Evolutionary conservation across 2,113 vertebrate genomes (phyloP), one percentile per base, ranked within the genome.

Genomic region (Strix uralensis): DNA sequence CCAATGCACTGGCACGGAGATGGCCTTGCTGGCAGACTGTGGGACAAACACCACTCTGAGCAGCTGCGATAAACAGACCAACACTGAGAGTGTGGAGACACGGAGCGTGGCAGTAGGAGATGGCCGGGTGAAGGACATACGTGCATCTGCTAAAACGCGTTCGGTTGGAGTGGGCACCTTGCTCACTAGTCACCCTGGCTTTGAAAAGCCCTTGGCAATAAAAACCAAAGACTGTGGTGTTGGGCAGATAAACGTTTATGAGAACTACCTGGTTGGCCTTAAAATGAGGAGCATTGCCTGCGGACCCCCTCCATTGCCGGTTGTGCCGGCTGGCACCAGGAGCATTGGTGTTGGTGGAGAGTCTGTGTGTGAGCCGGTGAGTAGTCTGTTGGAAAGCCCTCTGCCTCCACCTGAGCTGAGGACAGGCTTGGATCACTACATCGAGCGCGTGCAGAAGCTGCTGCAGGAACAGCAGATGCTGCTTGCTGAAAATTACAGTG

Each of bases 201-300:
- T 96, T 57, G 97, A 97, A 81, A 98, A 96, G 91, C 96, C 98
- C 4, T 97, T 94, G 12, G 86, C 97, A 13, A 57, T 97, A 73
- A 99, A 98, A 98, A 99, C 99, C 98, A 99, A 98, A 98, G 99
- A 99, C 77, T 98, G 93, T 9, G 99, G 99, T 1, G 94, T 99
- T 92, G 99, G 99, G 11, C 98, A 98, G 65, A 97, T 98, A 54
- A 98, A 94, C 55, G 44, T 99, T 91, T 83, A 98, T 4, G 99
- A 99, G 86, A 99, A 99, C 97, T 99, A 99, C 88, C 91, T 99
- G 75, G 98, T 99, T n/a, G 99, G 99, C 36, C 96, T 99, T 78
- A 99, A 99, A 96, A 99, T 99, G 86, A 98, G 99, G 83, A 99
- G 98, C 97, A 99, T 99, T 78, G 99, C 99, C 2, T 99, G 99